Evolutionary conservation across 2,113 vertebrate species (phyloP), one percentile per base, ranked within the genome.

Genomic region (Megalops atlanticus): DNA sequence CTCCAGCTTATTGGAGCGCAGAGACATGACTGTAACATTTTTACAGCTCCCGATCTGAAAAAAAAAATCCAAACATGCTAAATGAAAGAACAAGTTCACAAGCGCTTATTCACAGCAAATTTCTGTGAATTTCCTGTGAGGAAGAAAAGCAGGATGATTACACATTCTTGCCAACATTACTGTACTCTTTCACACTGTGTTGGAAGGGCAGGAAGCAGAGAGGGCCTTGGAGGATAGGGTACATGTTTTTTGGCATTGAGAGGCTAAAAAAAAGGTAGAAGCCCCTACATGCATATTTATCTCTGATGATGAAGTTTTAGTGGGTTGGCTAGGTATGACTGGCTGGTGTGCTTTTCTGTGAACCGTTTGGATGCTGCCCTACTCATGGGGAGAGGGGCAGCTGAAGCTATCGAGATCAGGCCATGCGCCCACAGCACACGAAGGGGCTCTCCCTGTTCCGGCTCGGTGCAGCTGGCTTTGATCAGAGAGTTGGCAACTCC

Each of bases 11-110:
- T 99, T 99, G 54, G 97, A 98, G 52, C 98, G 96, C 77, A 99
- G 93, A 38, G 98, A 99, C 97, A 99, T 99, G 73, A 99, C 98
- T 0, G 98, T 99, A 77, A 99, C 96, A 0, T 99, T 99, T 89
- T 95, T 98, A 89, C 98, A 99, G 92, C 96, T 99, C 80, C 98
- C 98, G 33, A 99, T 99, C 98, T 99, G 84, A 64, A 49, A 16
- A 21, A 49, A 45, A 80, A 70, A 86, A 77, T 40, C 83, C 45
- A 81, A 76, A 24, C 10, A 41, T 8, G n/a, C 18, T 33, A 21
- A 49, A 35, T n/a, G 21, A 49, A 36, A 54, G n/a, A 24, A 35
- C n/a, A 12, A 27, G n/a, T 43, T 40, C 18, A n/a, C 11, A 6
- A n/a, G 40, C 47, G 7, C 18, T 76, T 16, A 49, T 10, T 49